These are phyloP conservation scores for Megamerina dolium DNA, from an alignment of 2,888 invertebrate genomes.

Conservation along the genomic window DNA sequence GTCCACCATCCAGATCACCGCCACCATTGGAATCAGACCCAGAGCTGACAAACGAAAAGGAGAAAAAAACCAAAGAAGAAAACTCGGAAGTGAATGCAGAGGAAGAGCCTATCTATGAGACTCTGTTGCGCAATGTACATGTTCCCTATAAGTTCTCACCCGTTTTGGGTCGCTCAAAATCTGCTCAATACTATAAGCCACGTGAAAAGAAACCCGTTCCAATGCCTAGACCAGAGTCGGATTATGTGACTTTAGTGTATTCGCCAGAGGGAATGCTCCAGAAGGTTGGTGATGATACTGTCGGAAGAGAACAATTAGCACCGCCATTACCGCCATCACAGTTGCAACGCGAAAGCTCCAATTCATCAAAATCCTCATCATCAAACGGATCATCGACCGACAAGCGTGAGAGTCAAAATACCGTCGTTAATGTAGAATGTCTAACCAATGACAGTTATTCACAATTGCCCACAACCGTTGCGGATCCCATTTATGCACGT, in stretches of 20 bases:
- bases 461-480: constrained; percentile 13
- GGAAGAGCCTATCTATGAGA: constrained; percentile 47
- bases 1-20: constrained; percentile 45
- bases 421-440: constrained; percentile 30
- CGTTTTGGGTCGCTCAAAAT: constrained; percentile 42
- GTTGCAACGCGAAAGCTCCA: constrained; percentile 25
- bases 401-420: constrained; percentile 35
- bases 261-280: constrained; percentile 40
- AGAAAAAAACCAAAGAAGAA: background rate
- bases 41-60: constrained; percentile 15
- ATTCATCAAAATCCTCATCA: constrained; percentile 17
- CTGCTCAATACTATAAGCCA: constrained; percentile 35
- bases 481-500: constrained; percentile 28
- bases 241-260: constrained; percentile 47
- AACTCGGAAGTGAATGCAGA: constrained; percentile 4
- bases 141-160: constrained; percentile 50
- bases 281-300: constrained; percentile 36
- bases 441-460: constrained; percentile 19
- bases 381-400: constrained; percentile 28
- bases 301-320: constrained; percentile 11
- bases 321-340: constrained; percentile 1
- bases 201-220: constrained; percentile 29
- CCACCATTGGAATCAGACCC: constrained; percentile 39
- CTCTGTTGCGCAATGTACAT: constrained; percentile 46
- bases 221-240: constrained; percentile 43